Evolutionary conservation across 1,140 invertebrate species (phyloP), one percentile per base, ranked within the genome.

Genomic region (Zaprionus kolodkinae): DNA sequence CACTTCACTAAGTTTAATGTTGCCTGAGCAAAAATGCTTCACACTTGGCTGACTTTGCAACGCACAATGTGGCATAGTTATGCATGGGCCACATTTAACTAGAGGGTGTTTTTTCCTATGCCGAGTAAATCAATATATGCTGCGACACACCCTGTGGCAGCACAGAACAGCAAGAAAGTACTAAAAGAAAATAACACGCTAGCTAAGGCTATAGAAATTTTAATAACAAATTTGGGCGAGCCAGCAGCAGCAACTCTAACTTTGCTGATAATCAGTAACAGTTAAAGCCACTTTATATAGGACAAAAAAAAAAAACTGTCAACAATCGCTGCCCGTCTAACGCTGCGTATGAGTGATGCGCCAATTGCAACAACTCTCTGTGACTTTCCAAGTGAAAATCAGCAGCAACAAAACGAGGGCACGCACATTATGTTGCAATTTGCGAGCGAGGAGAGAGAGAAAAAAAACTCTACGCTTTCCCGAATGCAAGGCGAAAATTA

Each of bases 351-450:
- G 76, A 76, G 62, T 72, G 73, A 78, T 78, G 48, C 43, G 21
- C 21, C 21, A 21, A 21, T 21, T 48, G 52, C 55, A 33, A 72
- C 43, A 56, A 69, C 78, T 78, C 78, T 78, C 72, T 1, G 79
- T 82, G 79, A 83, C 79, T 86, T 87, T 87, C 81, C 77, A 66
- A 79, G 80, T 80, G 84, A 88, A 88, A 86, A 87, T 72, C 79
- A 68, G 43, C 45, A 56, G 76, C 79, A 68, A 48, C 45, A 56
- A 78, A 88, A 89, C 84, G 85, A 84, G 84, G 80, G 78, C 84
- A 87, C 84, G 85, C 84, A 87, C 84, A 87, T 87, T 87, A 87
- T 84, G 78, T 60, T 71, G 84, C 80, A 89, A 88, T 89, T 89
- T 88, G 85, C 65, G 85, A 66, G 77, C 6, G 1, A 2, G 35